Conservation (phyloP, 2,113 vertebrate species). For the Tamias sibiricus region DNA sequence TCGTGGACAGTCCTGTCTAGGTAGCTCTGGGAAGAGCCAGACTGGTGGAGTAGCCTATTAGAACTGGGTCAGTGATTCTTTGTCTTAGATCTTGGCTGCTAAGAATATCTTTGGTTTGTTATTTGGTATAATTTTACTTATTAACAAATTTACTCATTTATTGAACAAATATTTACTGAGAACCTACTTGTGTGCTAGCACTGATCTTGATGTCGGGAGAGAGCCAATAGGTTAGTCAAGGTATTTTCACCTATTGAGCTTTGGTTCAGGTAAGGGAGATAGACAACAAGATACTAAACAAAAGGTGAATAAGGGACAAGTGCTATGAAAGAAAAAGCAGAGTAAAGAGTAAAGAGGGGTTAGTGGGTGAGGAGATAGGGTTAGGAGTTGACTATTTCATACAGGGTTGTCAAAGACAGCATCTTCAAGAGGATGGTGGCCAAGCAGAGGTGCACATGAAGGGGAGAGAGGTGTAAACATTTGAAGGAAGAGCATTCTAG, state of each 20-base stretch:
- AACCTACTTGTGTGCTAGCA: not conserved
- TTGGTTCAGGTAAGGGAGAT: not conserved
- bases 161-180: not conserved
- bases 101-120: not conserved
- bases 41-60: not conserved
- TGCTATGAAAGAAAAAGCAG: not conserved
- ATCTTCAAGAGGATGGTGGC: not conserved
- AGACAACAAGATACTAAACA: not conserved
- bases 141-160: not conserved
- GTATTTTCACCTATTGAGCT: not conserved
- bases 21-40: not conserved
- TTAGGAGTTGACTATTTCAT: not conserved
- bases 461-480: not conserved
- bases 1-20: not conserved
- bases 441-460: not conserved
- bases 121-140: not conserved
- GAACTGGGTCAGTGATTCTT: not conserved
- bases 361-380: not conserved
- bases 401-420: not conserved
- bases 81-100: not conserved
- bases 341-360: not conserved
- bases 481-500: not conserved
- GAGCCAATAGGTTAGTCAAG: not conserved
- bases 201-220: not conserved
- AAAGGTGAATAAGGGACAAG: not conserved